Conservation (phyloP, 2,797 vertebrate species). For the Eulemur mongoz region DNA sequence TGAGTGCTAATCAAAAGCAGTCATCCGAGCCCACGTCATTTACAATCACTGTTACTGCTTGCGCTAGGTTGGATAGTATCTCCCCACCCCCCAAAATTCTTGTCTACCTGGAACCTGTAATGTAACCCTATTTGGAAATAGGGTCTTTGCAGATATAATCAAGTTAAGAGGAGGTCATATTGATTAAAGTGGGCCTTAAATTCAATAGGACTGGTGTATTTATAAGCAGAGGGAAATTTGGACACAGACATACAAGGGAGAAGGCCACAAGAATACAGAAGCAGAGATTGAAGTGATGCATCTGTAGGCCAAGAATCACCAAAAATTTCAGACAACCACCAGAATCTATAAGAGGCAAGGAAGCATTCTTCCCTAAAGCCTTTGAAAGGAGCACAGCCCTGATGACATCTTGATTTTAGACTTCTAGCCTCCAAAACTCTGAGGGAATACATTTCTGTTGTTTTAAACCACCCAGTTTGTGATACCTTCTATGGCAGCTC, state of each 20-base stretch:
- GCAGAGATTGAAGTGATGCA: neutral
- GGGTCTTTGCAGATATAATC: neutral
- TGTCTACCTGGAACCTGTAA: neutral
- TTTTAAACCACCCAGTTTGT: neutral
- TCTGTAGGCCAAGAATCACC: neutral
- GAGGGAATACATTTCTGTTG: neutral
- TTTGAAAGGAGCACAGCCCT: neutral
- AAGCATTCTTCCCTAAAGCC: neutral
- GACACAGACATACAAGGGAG: neutral
- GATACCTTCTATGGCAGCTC: neutral
- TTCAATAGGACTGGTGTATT: neutral
- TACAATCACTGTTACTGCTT: neutral
- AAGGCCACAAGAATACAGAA: neutral
- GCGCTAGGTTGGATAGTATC: neutral
- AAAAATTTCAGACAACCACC: neutral
- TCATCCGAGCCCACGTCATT: neutral
- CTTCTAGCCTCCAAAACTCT: neutral
- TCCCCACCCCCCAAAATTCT: neutral
- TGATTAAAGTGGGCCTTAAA: neutral
- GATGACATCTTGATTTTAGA: neutral
- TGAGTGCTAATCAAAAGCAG: neutral
- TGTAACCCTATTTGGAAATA: neutral
- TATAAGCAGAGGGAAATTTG: neutral
- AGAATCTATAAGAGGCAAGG: neutral
- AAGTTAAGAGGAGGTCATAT: neutral